Base-by-base conservation (phyloP, 1,140 invertebrate species). In the Lasioglossum albipes region DNA sequence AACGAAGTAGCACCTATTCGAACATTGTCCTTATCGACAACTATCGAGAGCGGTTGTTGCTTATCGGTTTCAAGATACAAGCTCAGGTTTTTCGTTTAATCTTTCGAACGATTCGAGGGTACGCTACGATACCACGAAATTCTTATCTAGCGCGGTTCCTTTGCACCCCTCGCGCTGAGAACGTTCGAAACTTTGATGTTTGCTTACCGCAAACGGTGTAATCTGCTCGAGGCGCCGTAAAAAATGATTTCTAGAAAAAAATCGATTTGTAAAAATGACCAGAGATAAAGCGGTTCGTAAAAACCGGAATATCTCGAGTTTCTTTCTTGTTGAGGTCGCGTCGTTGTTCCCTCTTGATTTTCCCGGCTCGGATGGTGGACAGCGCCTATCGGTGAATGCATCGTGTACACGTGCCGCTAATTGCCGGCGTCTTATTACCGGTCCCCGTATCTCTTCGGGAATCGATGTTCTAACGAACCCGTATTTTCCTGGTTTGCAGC, bases 401-500 rank as follows among this genome's bases (percentile, higher is more conserved):
- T 49, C 62, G 65, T 67, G 65, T 41, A 20, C 41, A 20, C n/a
- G 42, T 22, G 42, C 6, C 42, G 66, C 20, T 79, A 73, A 49
- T 42, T 59, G 31, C 4, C 27, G 27, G 22, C 36, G 31, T 31
- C 10, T 74, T n/a, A 31, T 57, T 71, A 49, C 20, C 16, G 10
- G 42, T 70, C 42, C 20, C 12, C 6, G 66, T 22, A 52, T n/a
- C 59, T 22, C 45, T 13, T 3, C 13, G n/a, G 18, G n/a, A n/a
- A 80, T 49, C 59, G 66, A 65, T 65, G n/a, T 20, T 20, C 36
- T 77, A 82, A 81, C 27, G 0, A 41, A 13, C 36, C 7, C n/a
- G n/a, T 84, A 68, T 84, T 83, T 84, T 75, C 36, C 22, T 72
- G 6, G 20, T 64, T 84, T 84, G 2, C 80, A 86, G 84, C 36